Evolutionary conservation across 2,888 invertebrate species (phyloP).

Genomic region (Amphipyra tragopoginis): DNA sequence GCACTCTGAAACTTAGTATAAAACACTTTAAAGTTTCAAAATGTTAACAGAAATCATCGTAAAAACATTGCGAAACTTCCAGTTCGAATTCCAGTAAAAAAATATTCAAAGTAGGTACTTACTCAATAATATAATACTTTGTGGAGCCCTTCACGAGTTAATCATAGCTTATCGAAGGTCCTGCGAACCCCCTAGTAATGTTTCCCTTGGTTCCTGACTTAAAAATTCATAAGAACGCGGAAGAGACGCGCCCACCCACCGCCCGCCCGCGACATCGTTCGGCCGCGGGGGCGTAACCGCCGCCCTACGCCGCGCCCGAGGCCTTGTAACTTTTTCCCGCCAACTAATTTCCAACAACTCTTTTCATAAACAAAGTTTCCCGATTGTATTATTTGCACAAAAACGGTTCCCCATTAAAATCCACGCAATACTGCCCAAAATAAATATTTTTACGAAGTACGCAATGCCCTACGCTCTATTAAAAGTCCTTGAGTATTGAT

Average conservation of each 20-base stretch:
- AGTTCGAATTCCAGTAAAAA: not conserved
- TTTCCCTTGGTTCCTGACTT: constrained; percentile 47
- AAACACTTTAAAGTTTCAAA: too few relatives aligned
- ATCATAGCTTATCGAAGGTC: constrained; percentile 27
- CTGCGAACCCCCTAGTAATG: constrained; percentile 49
- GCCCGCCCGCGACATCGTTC: constrained; percentile 82
- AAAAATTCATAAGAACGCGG: constrained; percentile 77
- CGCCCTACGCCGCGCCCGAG: constrained; percentile 84
- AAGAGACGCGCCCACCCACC: constrained; percentile 85
- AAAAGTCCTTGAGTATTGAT: constrained; percentile 35
- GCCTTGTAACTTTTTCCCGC: constrained; percentile 73
- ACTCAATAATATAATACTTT: constrained; percentile 8
- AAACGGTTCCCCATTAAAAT: too few relatives aligned
- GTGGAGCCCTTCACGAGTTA: constrained; percentile 14
- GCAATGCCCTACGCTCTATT: constrained; percentile 3
- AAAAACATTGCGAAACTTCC: not conserved
- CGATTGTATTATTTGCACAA: not conserved
- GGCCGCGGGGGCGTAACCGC: constrained; percentile 87
- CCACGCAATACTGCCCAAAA: not conserved
- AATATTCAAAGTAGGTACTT: not conserved
- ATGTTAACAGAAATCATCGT: not conserved
- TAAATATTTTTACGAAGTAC: not conserved
- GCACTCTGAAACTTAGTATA: not conserved
- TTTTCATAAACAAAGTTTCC: constrained; percentile 1
- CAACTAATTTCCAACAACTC: constrained; percentile 58